A percentile compares a stretch with the other conserved stretches of the same genome.
phyloP scores from a whole-genome alignment of 2,888 invertebrate species.

The Nephrotoma guestfalica region DNA sequence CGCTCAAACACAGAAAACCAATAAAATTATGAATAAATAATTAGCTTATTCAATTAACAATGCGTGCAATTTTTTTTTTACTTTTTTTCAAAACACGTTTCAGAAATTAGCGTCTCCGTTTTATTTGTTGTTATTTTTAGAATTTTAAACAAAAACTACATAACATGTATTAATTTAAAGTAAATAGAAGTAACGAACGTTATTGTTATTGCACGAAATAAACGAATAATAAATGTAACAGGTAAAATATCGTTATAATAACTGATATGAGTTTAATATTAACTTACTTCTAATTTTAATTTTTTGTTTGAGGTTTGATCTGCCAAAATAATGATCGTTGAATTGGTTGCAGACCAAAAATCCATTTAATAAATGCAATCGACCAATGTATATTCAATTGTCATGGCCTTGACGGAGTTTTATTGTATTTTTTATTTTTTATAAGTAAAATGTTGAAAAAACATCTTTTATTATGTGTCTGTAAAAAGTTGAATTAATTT shows the following conservation, averaged over 20 bases:
- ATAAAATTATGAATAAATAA: not conserved
- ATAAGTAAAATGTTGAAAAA: not conserved
- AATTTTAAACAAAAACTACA: not conserved
- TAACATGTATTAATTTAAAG: not conserved
- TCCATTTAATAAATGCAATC: not conserved
- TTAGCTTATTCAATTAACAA: not conserved
- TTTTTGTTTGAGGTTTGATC: too few species aligned
- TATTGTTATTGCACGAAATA: too few species aligned
- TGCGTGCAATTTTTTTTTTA: not conserved
- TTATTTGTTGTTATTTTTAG: not conserved
- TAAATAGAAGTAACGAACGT: not conserved
- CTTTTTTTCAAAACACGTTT: not conserved
- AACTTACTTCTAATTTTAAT: not conserved
- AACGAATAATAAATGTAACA: not conserved
- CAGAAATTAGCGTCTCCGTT: not conserved
- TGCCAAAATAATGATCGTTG: not conserved
- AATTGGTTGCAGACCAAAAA: not conserved
- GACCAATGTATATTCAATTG: not conserved
- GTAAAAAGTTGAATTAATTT: not conserved
- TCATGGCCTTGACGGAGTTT: not conserved
- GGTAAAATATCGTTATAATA: not conserved
- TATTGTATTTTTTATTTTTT: not conserved
- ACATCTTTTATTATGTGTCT: not conserved
- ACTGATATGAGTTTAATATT: not conserved
- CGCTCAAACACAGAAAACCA: not conserved